Percentiles rank a stretch among this genome's conserved stretches.
Evolutionary conservation across 1,140 invertebrate genomes (phyloP).

Genomic region (Gryllus bimaculatus): DNA sequence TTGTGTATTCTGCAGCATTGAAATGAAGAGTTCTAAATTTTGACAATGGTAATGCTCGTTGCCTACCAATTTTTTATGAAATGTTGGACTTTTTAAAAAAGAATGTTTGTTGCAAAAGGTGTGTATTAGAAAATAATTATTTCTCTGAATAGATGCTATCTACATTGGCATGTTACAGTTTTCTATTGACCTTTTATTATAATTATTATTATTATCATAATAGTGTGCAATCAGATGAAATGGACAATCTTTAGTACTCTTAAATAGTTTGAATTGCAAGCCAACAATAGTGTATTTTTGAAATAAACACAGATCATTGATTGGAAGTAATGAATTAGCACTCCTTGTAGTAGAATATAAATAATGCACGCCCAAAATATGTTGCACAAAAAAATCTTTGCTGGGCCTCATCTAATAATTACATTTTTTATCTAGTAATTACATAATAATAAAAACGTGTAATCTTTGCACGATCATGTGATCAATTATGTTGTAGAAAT

Average conservation of each 20-base stretch:
- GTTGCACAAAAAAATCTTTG: background rate
- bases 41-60: background rate
- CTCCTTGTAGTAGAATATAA: background rate
- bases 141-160: background rate
- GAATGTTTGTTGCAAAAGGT: background rate
- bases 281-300: conserved; percentile 5
- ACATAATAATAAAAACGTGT: background rate
- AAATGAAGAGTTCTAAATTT: background rate
- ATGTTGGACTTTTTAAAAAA: background rate
- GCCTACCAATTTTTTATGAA: background rate
- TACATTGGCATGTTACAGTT: background rate
- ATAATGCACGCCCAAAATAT: background rate
- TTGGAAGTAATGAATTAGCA: background rate
- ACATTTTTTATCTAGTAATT: background rate
- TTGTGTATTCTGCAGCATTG: background rate
- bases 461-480: background rate
- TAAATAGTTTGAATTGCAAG: background rate
- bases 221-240: conserved; percentile 4
- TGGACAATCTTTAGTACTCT: background rate
- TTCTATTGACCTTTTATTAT: background rate
- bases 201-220: background rate
- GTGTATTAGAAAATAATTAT: background rate
- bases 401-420: background rate
- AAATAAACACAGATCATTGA: background rate
- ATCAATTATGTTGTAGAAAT: background rate